Conservation (phyloP, 2,888 invertebrate species). For the Cheilosia variabilis region DNA sequence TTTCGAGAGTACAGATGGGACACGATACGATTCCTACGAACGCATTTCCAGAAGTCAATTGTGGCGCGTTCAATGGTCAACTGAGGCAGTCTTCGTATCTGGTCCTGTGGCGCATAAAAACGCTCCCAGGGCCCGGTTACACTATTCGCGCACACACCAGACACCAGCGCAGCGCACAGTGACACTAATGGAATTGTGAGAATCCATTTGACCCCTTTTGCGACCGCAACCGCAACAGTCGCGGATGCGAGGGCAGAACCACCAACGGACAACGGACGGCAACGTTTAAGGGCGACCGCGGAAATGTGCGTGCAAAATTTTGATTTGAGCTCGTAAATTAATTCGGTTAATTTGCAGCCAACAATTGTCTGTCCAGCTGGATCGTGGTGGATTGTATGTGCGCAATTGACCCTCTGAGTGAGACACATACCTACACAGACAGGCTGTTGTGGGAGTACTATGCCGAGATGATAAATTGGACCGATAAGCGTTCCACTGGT, state of each 20-base stretch:
- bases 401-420: conserved; percentile 63
- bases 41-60: conserved; percentile 61
- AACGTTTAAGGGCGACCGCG: conserved; percentile 57
- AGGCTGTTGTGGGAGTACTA: conserved; percentile 53
- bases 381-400: conserved; percentile 16
- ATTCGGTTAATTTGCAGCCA: conserved; percentile 73
- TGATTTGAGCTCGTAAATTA: conserved; percentile 76
- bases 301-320: conserved; percentile 75
- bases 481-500: conserved; percentile 54
- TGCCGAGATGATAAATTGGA: conserved; percentile 65
- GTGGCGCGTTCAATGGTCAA: conserved; percentile 72
- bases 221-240: conserved; percentile 9
- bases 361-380: conserved; percentile 60
- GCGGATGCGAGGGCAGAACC: conserved; percentile 25
- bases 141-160: conserved; percentile 21
- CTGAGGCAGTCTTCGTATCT: conserved; percentile 30
- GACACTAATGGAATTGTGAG: conserved; percentile 73
- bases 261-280: not conserved
- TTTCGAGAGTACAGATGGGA: conserved; percentile 9
- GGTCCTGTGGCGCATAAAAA: conserved; percentile 18
- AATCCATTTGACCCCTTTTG: conserved; percentile 68
- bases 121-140: conserved; percentile 28
- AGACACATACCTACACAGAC: not conserved
- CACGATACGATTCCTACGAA: conserved; percentile 5
- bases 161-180: conserved; percentile 46